Evolutionary conservation across 2,888 invertebrate species (phyloP), one percentile per base, ranked within the genome.

Genomic region (Mylabris sibirica): DNA sequence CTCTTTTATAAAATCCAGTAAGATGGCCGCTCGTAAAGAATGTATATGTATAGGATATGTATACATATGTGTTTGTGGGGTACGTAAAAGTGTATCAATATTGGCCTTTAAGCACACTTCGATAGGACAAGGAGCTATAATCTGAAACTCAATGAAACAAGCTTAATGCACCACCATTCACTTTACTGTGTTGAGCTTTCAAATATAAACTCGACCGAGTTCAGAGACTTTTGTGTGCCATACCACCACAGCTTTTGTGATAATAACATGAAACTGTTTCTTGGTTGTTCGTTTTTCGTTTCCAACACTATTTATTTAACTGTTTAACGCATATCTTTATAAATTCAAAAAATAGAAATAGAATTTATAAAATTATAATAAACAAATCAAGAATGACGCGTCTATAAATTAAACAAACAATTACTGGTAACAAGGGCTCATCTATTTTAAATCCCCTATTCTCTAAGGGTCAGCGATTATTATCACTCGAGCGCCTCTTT

Each of bases 1-100:
- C 57, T 57, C 26, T 57, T 57, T 57, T 14, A n/a, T 44, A 24
- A 3, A 24, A 24, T 24, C 57, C 57, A 70, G 73, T 80, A 81
- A 82, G 81, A 82, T 82, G 81, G 81, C 80, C 79, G 82, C 80
- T 80, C 81, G 80, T 81, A 82, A 82, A 80, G 78, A 79, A 78
- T 78, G 76, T 74, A 17, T 49, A 49, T 20, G n/a, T 49, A 49
- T 49, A 44, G 3, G 2, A 41, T 14, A 41, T 14, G 2, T 17
- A 2, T 17, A 44, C 5, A 44, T n/a, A 17, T n/a, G n/a, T 17
- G 24, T 57, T 14, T 57, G 20, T 22, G 11, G 2, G n/a, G 44
- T n/a, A 77, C 77, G 76, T 78, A 82, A 82, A 82, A 81, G 79
- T 81, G 82, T 80, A 82, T 79, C 82, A 78, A 75, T 71, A 79